A percentile compares a stretch with the other conserved stretches of the same genome.
Conservation (phyloP, 2,113 vertebrate genomes). For the Monopterus albus region DNA sequence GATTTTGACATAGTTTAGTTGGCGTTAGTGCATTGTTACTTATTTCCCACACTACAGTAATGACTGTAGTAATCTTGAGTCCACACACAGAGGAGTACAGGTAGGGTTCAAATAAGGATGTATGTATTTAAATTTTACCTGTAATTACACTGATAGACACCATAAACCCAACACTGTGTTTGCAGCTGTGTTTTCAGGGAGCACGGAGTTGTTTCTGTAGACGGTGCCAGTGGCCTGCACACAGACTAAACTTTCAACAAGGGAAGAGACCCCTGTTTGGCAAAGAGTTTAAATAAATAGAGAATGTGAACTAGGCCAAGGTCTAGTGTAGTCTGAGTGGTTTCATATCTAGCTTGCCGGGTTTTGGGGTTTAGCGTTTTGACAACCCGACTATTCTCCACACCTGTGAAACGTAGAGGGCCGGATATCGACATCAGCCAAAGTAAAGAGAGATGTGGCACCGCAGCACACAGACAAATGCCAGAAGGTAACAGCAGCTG, state of each 20-base stretch:
- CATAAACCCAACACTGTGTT: constrained; percentile 34
- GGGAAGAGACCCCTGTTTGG: constrained; percentile 56
- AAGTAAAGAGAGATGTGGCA: constrained; percentile 51
- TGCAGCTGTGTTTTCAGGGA: neutral
- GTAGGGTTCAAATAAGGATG: constrained; percentile 32
- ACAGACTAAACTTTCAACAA: constrained; percentile 72
- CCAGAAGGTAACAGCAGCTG: constrained; percentile 6
- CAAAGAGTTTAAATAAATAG: constrained; percentile 70
- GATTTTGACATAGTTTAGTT: neutral
- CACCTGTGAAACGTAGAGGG: constrained; percentile 60
- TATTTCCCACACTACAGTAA: constrained; percentile 27
- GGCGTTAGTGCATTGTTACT: constrained; percentile 4
- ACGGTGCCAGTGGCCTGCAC: constrained; percentile 51
- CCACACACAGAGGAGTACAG: neutral
- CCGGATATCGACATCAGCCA: constrained; percentile 37
- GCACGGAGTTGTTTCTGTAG: constrained; percentile 48
- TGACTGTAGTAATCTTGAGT: neutral
- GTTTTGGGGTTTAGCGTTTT: neutral
- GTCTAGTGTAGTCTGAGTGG: constrained; percentile 36
- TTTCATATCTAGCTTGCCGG: constrained; percentile 21
- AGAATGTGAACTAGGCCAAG: constrained; percentile 49
- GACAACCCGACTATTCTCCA: constrained; percentile 13
- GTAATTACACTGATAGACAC: constrained; percentile 4
- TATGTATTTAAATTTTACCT: constrained; percentile 23
- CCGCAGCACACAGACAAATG: neutral